A percentile compares a stretch with the other conserved stretches of the same genome.
Evolutionary conservation across 1,140 invertebrate species (phyloP).

Genomic region (Drosophila truncata): DNA sequence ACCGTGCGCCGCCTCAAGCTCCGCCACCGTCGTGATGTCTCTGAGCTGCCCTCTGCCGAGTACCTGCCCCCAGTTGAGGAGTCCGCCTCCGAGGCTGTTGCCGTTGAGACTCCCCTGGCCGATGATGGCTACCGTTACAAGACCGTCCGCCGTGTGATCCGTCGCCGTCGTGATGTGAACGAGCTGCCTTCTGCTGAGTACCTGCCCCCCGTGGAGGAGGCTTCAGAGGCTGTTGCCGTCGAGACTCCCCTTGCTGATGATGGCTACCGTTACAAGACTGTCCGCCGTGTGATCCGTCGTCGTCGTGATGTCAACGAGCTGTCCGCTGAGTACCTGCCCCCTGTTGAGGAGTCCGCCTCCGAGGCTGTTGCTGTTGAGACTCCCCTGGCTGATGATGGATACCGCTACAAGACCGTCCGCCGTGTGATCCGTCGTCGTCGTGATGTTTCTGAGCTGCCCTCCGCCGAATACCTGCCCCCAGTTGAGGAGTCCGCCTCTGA

Average conservation of each 20-base stretch:
- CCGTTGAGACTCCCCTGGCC: slow-evolving; percentile 40
- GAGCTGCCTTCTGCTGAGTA: slow-evolving; percentile 44
- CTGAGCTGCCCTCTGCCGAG: slow-evolving; percentile 56
- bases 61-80: slow-evolving; percentile 64
- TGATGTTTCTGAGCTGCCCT: slow-evolving; percentile 62
- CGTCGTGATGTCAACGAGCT: slow-evolving; percentile 71
- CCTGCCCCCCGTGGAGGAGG: not conserved
- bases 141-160: slow-evolving; percentile 68
- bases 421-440: slow-evolving; percentile 69
- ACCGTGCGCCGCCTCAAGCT: slow-evolving; percentile 69
- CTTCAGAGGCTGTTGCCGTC: slow-evolving; percentile 16
- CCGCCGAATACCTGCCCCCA: slow-evolving; percentile 71
- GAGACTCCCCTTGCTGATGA: slow-evolving; percentile 55
- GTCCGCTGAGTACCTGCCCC: slow-evolving; percentile 70
- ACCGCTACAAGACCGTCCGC: slow-evolving; percentile 74
- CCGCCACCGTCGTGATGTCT: slow-evolving; percentile 77
- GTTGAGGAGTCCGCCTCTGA: slow-evolving; percentile 48
- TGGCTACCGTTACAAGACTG: slow-evolving; percentile 74
- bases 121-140: slow-evolving; percentile 74
- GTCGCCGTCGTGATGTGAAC: slow-evolving; percentile 68
- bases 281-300: slow-evolving; percentile 62
- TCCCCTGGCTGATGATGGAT: slow-evolving; percentile 63
- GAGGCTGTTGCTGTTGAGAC: slow-evolving; percentile 36
- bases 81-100: slow-evolving; percentile 13
- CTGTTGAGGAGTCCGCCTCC: slow-evolving; percentile 50